A percentile compares a stretch with the other conserved stretches of the same genome.
Conservation (phyloP, 2,888 invertebrate genomes). For the Calephelis perditalis region DNA sequence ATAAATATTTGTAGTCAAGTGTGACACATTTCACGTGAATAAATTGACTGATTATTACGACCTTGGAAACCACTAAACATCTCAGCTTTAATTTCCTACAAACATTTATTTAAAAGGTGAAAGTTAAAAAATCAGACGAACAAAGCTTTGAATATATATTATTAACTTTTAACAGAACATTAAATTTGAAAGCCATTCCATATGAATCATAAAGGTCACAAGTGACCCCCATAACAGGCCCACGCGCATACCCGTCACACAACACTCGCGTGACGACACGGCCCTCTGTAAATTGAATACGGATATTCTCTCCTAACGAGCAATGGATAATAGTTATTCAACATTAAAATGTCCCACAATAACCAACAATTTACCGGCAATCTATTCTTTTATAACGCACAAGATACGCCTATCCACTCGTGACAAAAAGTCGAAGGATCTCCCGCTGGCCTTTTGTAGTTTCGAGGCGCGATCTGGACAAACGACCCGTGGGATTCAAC, state of each 20-base stretch:
- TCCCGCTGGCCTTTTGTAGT: constrained; percentile 71
- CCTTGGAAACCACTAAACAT: constrained; percentile 44
- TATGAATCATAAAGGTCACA: constrained; percentile 48
- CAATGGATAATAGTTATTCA: constrained; percentile 52
- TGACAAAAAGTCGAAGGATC: constrained; percentile 71
- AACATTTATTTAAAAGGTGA: too few species aligned
- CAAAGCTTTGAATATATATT: background rate
- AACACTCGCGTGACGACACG: constrained; percentile 66
- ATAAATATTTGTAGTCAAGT: background rate
- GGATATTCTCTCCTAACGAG: constrained; percentile 52
- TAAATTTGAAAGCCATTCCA: constrained; percentile 31
- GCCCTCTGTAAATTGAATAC: constrained; percentile 64
- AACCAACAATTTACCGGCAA: constrained; percentile 73
- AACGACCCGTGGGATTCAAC: constrained; percentile 63
- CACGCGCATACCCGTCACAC: constrained; percentile 51
- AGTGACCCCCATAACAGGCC: constrained; percentile 61
- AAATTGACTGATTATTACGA: constrained; percentile 34
- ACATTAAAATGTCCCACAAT: constrained; percentile 70
- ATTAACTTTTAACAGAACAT: background rate
- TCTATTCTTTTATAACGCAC: constrained; percentile 70
- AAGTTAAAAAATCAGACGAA: too few species aligned
- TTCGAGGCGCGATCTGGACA: constrained; percentile 65
- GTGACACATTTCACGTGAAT: background rate
- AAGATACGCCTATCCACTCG: constrained; percentile 71
- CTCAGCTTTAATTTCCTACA: constrained; percentile 29